Percentiles rank a stretch among this genome's conserved stretches.
phyloP scores from a whole-genome alignment of 2,797 vertebrate genomes.

The Sternarchorhynchus goeldii region DNA sequence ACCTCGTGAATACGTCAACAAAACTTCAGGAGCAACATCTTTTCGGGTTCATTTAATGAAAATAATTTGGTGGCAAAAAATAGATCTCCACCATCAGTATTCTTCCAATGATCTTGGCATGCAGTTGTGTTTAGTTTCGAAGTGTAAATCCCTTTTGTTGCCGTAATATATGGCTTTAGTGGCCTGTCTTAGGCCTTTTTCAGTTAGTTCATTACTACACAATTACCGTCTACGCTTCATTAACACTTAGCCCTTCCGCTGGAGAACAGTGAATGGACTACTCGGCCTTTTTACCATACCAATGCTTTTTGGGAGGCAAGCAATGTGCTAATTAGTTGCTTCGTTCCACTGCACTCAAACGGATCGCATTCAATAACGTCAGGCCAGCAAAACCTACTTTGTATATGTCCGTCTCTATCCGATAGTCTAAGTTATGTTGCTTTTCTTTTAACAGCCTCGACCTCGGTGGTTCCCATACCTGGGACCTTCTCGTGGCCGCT shows the following conservation, averaged over 20 bases:
- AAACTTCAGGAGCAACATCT: conserved; percentile 85
- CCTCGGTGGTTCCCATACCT: conserved; percentile 89
- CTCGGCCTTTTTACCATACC: conserved; percentile 87
- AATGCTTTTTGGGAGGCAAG: conserved; percentile 80
- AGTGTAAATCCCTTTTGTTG: conserved; percentile 91
- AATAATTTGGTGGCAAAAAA: conserved; percentile 75
- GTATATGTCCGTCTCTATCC: conserved; percentile 33
- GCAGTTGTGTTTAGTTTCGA: conserved; percentile 89
- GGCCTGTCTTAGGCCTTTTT: conserved; percentile 94
- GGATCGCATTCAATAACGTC: conserved; percentile 67
- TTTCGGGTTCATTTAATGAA: conserved; percentile 89
- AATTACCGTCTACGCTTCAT: conserved; percentile 98
- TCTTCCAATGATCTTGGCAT: conserved; percentile 74
- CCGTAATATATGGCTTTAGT: conserved; percentile 90
- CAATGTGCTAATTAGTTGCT: conserved; percentile 86
- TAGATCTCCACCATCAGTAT: conserved; percentile 82
- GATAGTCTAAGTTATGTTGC: conserved; percentile 23
- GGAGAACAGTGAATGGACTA: conserved; percentile 75
- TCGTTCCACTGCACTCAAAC: conserved; percentile 77
- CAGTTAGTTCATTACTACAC: conserved; percentile 99
- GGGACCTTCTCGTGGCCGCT: conserved; percentile 96
- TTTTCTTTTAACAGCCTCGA: conserved; percentile 65
- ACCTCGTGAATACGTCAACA: conserved; percentile 77
- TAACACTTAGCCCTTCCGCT: conserved; percentile 88
- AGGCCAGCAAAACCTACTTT: conserved; percentile 42